Evolutionary conservation across 1,140 invertebrate species (phyloP).

Genomic region (Drosophila punjabiensis): DNA sequence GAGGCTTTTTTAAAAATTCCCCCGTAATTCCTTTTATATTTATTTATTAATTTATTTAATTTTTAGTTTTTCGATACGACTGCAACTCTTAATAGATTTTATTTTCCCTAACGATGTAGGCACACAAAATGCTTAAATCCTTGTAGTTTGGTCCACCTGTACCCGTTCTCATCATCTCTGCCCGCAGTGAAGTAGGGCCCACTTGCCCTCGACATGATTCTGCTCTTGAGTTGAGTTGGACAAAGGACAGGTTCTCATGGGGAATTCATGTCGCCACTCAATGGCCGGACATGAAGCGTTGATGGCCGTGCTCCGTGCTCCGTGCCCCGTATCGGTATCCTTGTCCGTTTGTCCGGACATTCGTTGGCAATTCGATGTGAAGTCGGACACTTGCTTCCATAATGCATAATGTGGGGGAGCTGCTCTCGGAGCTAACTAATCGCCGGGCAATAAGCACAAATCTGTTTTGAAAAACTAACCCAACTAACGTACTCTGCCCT

Average conservation of each 20-base stretch:
- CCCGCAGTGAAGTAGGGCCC: neutral
- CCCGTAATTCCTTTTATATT: no score
- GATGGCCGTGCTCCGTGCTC: slow-evolving; percentile 6
- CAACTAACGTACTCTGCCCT: neutral
- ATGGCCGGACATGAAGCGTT: slow-evolving; percentile 31
- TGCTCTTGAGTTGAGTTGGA: slow-evolving; percentile 37
- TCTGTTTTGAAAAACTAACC: slow-evolving; percentile 55
- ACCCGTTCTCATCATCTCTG: neutral
- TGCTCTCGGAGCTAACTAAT: slow-evolving; percentile 41
- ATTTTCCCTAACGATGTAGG: neutral
- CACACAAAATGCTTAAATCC: no score
- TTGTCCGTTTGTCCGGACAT: slow-evolving; percentile 6
- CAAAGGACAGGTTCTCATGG: slow-evolving; percentile 31
- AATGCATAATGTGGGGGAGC: slow-evolving; percentile 19
- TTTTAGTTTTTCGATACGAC: no score
- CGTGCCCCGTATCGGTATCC: neutral
- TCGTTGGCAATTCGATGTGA: slow-evolving; percentile 37
- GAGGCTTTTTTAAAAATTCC: no score
- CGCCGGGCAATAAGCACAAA: slow-evolving; percentile 48
- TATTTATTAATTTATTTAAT: no score
- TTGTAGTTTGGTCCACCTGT: neutral
- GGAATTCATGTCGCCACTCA: slow-evolving; percentile 51
- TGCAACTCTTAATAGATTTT: no score
- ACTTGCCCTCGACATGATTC: slow-evolving; percentile 32
- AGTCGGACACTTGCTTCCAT: slow-evolving; percentile 34